Evolutionary conservation across 2,888 invertebrate genomes (phyloP).

Genomic region (Imbricaverruca yamaguchii): DNA sequence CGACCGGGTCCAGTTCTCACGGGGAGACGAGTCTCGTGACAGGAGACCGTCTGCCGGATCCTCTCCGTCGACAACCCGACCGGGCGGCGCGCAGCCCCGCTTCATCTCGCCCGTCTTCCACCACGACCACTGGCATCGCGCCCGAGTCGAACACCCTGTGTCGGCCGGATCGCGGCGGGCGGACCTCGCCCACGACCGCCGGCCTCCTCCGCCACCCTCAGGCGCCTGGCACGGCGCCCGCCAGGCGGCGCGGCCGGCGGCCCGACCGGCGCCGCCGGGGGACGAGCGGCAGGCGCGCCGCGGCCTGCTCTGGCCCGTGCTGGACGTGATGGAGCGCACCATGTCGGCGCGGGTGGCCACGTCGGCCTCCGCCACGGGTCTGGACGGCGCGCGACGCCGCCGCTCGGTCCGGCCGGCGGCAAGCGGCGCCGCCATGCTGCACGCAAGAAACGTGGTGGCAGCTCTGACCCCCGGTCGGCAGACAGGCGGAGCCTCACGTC

Average conservation of each 20-base stretch:
- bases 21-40: no score
- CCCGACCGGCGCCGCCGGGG: no score
- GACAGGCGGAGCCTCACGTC: not conserved
- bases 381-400: not conserved
- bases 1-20: no score
- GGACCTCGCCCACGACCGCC: not conserved
- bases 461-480: not conserved
- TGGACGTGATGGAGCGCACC: slow-evolving; percentile 6
- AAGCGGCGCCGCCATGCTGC: not conserved
- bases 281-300: not conserved
- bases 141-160: not conserved
- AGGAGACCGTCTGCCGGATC: no score
- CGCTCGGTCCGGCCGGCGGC: not conserved
- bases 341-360: not conserved
- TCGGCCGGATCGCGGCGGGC: no score
- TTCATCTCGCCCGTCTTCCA: not conserved
- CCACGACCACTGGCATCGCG: not conserved
- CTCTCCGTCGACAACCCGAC: no score
- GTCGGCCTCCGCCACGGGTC: not conserved
- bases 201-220: not conserved
- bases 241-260: no score
- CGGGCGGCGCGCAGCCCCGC: no score
- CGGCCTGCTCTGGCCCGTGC: not conserved
- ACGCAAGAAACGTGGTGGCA: not conserved
- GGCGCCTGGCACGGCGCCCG: no score